Conservation (phyloP, 2,113 vertebrate genomes). For the Enhydra lutris region DNA sequence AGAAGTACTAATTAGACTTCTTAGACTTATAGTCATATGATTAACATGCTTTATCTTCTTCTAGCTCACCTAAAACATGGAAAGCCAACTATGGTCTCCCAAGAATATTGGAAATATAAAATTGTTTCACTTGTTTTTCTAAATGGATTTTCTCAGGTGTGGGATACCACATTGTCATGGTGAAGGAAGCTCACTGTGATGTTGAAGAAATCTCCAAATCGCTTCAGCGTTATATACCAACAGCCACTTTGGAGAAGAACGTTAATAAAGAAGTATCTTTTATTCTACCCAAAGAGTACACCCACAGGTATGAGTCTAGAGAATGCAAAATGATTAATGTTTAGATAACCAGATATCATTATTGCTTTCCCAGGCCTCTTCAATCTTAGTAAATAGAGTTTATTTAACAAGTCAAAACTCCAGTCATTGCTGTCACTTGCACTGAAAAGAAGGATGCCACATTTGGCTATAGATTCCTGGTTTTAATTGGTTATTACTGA, state of each 20-base stretch:
- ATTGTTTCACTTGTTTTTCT: constrained; percentile 11
- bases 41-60: background rate
- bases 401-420: background rate
- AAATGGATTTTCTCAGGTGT: constrained; percentile 84
- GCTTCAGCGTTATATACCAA: constrained; percentile 90
- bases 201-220: constrained; percentile 91
- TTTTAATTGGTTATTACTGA: background rate
- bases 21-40: background rate
- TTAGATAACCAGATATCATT: background rate
- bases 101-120: background rate
- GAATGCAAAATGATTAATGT: background rate
- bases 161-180: constrained; percentile 97
- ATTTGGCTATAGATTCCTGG: background rate
- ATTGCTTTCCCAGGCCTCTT: background rate
- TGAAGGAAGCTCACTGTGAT: constrained; percentile 91
- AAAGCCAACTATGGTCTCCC: background rate
- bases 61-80: background rate
- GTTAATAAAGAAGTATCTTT: constrained; percentile 93
- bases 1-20: background rate
- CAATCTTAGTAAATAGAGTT: background rate
- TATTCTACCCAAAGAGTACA: constrained; percentile 94
- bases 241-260: constrained; percentile 92
- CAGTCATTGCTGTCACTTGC: background rate
- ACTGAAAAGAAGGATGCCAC: background rate
- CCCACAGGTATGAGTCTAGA: constrained; percentile 83